These are phyloP conservation scores for Chascanopsetta lugubris DNA, from an alignment of 2,113 vertebrate genomes.

Conservation along the genomic window DNA sequence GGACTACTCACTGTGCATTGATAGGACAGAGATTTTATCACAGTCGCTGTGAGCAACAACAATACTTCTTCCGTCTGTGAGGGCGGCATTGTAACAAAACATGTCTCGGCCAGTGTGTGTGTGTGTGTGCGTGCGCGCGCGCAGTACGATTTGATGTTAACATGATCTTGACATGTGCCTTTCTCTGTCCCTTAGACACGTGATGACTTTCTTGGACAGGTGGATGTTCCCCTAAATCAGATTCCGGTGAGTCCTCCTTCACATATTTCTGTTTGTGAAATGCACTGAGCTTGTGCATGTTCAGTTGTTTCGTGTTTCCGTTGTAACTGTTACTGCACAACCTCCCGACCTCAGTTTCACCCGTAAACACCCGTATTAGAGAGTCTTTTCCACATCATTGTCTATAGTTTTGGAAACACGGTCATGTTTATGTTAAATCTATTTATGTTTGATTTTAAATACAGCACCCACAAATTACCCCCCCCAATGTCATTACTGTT, in stretches of 20 bases:
- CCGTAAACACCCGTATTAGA: slow-evolving; percentile 54
- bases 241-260: slow-evolving; percentile 87
- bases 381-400: slow-evolving; percentile 64
- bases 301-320: slow-evolving; percentile 5
- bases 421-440: slow-evolving; percentile 59
- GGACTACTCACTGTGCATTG: too few relatives aligned
- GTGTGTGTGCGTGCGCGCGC: neutral
- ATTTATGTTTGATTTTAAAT: slow-evolving; percentile 67
- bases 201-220: slow-evolving; percentile 97
- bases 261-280: neutral
- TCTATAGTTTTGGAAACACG: slow-evolving; percentile 68
- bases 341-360: slow-evolving; percentile 31
- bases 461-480: slow-evolving; percentile 43
- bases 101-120: slow-evolving; percentile 6
- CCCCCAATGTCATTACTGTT: slow-evolving; percentile 25
- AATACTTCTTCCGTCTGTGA: too few relatives aligned
- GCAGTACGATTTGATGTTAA: slow-evolving; percentile 4
- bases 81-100: neutral
- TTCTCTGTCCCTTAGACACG: slow-evolving; percentile 84
- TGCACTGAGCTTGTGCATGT: neutral
- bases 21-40: too few relatives aligned
- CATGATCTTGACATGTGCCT: slow-evolving; percentile 24
- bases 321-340: slow-evolving; percentile 3
- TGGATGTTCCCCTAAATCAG: slow-evolving; percentile 95
- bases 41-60: too few relatives aligned